Evolutionary conservation across 2,888 invertebrate species (phyloP).

Genomic region (Argynnis bischoffii): DNA sequence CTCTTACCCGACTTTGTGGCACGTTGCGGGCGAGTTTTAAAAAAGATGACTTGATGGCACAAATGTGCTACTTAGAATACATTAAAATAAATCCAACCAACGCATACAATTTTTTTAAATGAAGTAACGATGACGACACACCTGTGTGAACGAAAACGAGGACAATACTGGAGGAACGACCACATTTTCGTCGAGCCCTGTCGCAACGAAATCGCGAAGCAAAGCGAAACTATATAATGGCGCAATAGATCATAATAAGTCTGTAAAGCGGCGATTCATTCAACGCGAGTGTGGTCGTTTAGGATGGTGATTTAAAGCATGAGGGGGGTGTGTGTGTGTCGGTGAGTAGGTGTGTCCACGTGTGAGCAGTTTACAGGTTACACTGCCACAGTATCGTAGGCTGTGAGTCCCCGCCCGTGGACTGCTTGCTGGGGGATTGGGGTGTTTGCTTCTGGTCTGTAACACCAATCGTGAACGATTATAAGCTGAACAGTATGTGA

Average conservation of each 20-base stretch:
- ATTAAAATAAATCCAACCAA: conserved; percentile 69
- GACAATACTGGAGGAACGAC: conserved; percentile 33
- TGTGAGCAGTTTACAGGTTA: conserved; percentile 88
- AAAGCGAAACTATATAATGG: conserved; percentile 34
- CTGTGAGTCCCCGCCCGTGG: conserved; percentile 93
- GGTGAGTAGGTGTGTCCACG: conserved; percentile 40
- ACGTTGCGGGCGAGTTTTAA: conserved; percentile 50
- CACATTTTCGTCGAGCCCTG: conserved; percentile 61
- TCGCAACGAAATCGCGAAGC: conserved; percentile 45
- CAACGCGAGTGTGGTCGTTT: conserved; percentile 39
- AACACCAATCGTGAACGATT: conserved; percentile 17
- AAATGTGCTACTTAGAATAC: conserved; percentile 47
- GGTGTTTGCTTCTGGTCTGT: conserved; percentile 93
- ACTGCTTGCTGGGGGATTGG: conserved; percentile 90
- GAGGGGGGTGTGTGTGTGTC: neutral
- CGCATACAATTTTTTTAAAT: conserved; percentile 70
- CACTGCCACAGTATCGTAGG: conserved; percentile 99
- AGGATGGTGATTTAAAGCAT: conserved; percentile 25
- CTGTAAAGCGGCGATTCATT: conserved; percentile 35
- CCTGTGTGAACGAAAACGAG: conserved; percentile 45
- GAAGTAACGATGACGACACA: conserved; percentile 66
- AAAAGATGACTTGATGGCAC: conserved; percentile 57
- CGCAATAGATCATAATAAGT: conserved; percentile 31
- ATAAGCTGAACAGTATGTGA: neutral
- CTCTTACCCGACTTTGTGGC: conserved; percentile 52